Evolutionary conservation across 2,113 vertebrate genomes (phyloP).

Genomic region (Podarcis raffonei): DNA sequence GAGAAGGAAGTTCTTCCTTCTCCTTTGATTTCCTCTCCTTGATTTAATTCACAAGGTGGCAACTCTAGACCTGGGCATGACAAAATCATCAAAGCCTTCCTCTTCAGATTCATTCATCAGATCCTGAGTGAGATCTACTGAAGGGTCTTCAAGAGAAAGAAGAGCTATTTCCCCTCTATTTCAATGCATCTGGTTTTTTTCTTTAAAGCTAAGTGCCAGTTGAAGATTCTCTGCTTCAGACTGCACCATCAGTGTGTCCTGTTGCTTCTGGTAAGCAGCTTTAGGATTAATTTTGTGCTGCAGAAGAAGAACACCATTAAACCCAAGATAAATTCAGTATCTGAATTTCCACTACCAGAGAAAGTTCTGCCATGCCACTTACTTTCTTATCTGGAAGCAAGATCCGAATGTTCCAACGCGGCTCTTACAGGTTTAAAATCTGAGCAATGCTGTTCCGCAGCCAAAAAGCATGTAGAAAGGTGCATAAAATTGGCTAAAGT

Average conservation of each 20-base stretch:
- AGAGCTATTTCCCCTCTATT: slow-evolving; percentile 96
- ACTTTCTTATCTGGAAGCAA: too few species aligned
- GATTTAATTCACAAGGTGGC: slow-evolving; percentile 93
- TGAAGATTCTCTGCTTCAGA: slow-evolving; percentile 99
- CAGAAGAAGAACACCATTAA: slow-evolving; percentile 91
- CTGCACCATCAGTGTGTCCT: slow-evolving; percentile 99
- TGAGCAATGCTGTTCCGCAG: too few species aligned
- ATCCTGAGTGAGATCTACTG: slow-evolving; percentile 98
- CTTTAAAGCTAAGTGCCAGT: slow-evolving; percentile 98
- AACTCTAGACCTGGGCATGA: slow-evolving; percentile 95
- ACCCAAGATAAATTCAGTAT: too few species aligned
- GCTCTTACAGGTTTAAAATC: too few species aligned
- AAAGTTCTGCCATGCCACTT: too few species aligned
- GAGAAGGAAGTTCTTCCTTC: slow-evolving; percentile 96
- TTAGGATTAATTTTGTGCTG: slow-evolving; percentile 99
- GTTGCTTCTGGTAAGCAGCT: slow-evolving; percentile 99
- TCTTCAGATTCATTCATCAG: slow-evolving; percentile 98
- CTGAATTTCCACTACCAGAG: too few species aligned
- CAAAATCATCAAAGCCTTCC: slow-evolving; percentile 98
- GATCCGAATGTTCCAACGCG: too few species aligned
- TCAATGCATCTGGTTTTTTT: slow-evolving; percentile 97
- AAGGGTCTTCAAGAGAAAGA: slow-evolving; percentile 85
- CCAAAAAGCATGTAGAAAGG: too few species aligned
- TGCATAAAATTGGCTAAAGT: too few species aligned
- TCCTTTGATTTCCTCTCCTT: slow-evolving; percentile 93